Evolutionary conservation across 2,797 vertebrate species (phyloP).

Genomic region (Zenarchopterus dispar): DNA sequence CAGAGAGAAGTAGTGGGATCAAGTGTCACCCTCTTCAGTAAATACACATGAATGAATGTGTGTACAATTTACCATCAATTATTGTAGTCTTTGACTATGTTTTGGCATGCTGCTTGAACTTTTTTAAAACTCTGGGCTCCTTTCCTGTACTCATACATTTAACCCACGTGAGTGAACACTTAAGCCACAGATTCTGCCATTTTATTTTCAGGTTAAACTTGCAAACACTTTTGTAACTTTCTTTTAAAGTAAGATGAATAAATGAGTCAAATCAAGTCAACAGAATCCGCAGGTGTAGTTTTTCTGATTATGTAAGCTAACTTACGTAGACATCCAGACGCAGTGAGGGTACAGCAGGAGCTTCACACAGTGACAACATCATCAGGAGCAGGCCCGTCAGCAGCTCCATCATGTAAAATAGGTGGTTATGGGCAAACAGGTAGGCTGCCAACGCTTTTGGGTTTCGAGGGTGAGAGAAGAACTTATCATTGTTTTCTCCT

Average conservation of each 20-base stretch:
- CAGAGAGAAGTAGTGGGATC: background rate
- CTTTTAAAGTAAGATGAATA: too few species aligned
- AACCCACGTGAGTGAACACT: background rate
- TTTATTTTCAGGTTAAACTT: background rate
- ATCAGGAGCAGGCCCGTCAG: constrained; percentile 90
- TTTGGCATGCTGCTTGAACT: too few species aligned
- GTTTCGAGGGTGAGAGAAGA: constrained; percentile 95
- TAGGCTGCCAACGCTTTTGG: constrained; percentile 92
- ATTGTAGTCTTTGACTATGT: too few species aligned
- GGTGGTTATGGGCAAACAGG: constrained; percentile 96
- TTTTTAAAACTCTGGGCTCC: too few species aligned
- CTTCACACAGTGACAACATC: constrained; percentile 94
- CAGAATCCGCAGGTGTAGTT: too few species aligned
- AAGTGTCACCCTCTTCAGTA: background rate
- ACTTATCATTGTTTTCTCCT: constrained; percentile 98
- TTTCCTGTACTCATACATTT: too few species aligned
- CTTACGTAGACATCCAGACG: constrained; percentile 94
- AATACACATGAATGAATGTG: background rate
- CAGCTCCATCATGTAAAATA: constrained; percentile 98
- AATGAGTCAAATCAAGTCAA: too few species aligned
- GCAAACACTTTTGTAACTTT: background rate
- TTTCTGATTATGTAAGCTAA: constrained; percentile 14
- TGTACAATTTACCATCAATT: too few species aligned
- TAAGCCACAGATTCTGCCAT: too few species aligned
- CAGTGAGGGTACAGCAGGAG: constrained; percentile 92